Base-by-base conservation (phyloP, 2,888 invertebrate species). In the Arge pagana region DNA sequence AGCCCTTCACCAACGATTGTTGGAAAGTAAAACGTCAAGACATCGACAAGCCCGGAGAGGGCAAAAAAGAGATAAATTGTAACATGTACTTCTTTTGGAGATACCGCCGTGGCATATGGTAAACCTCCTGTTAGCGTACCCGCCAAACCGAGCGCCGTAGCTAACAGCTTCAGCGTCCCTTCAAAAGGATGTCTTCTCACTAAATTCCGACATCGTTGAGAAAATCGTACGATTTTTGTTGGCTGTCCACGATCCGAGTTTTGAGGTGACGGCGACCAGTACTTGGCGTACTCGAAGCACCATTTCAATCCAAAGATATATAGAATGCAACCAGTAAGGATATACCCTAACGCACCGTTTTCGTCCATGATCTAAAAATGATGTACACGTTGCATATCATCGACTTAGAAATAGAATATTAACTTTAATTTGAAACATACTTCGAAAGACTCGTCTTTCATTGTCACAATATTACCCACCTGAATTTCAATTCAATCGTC, bases 1-100 rank as follows among this genome's bases (percentile, higher is more conserved):
- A 77, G 55, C 3, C 76, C 76, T 21, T 63, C 63, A 4, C 74
- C 73, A 11, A 77, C 64, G 36, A 70, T 71, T 11, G 63, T 66
- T 2, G 74, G 74, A 54, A 75, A 77, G 55, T 77, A 77, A 61
- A 76, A 77, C 43, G 72, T 67, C 3, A 77, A 56, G 5, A 77
- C 71, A 53, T 77, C 77, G 3, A 76, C 72, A 1, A 77, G 61
- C 6, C 77, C 77, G 43, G 76, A 77, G 45, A 77, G 71, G 3
- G 76, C 77, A 53, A 77, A 77, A 49, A 77, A 77, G 0, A 77
- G 64, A 57, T 77, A 77, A 36, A 77, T 71, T 4, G 77, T 77
- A 3, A 76, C 74, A 42, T 72, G 66, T 10, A 68, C 65, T 23
- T 72, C 73, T 63, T 72, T 72, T 3, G 71, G 66, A 1, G 71